phyloP scores from a whole-genome alignment of 2,113 vertebrate genomes.

The Erpornis zantholeuca region DNA sequence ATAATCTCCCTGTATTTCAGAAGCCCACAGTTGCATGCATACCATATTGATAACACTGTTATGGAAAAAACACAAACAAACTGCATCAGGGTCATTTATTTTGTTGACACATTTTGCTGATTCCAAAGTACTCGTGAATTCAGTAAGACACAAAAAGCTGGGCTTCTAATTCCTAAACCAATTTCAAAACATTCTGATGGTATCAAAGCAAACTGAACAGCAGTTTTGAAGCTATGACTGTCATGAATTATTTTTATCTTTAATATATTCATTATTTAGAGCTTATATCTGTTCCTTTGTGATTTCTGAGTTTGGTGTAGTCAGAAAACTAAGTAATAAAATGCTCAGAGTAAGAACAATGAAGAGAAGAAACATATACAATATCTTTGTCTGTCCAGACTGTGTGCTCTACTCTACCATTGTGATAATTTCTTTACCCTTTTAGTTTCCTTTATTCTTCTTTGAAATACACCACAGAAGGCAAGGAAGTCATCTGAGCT shows the following conservation, averaged over 20 bases:
- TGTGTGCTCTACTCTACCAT: not conserved
- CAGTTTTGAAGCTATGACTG: not conserved
- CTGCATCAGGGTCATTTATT: constrained; percentile 1
- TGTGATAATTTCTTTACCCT: not conserved
- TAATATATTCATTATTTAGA: not conserved
- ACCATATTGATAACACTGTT: not conserved
- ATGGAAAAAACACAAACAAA: constrained; percentile 1
- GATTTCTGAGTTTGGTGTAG: not conserved
- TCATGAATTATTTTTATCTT: not conserved
- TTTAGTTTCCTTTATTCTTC: not conserved
- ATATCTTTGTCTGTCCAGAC: not conserved
- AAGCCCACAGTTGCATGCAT: not conserved
- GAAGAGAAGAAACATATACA: not conserved
- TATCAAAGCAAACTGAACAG: not conserved
- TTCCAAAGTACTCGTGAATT: not conserved
- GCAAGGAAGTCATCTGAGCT: not conserved
- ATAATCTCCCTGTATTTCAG: not conserved
- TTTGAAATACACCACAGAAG: not conserved
- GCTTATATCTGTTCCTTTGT: not conserved
- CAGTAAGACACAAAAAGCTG: not conserved
- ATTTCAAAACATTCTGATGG: constrained; percentile 21
- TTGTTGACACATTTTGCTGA: not conserved
- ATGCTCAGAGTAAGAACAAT: not conserved
- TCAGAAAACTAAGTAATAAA: constrained; percentile 26
- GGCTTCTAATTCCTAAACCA: not conserved